phyloP scores from a whole-genome alignment of 2,113 vertebrate genomes.

The Amphilophus citrinellus region DNA sequence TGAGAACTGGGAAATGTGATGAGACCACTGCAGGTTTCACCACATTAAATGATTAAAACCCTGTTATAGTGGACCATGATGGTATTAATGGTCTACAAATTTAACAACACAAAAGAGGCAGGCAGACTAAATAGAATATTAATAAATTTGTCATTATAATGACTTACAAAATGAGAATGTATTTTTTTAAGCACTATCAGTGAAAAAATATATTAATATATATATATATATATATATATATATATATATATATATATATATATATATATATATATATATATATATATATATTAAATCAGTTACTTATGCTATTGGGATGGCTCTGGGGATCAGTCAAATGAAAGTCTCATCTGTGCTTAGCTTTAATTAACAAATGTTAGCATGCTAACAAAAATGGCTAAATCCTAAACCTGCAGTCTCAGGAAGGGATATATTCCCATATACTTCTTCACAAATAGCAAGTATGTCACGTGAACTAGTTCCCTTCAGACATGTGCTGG shows the following conservation, averaged over 20 bases:
- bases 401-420: background rate
- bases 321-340: background rate
- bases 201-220: background rate
- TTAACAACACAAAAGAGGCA: background rate
- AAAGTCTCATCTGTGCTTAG: background rate
- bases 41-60: background rate
- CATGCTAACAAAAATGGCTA: no score
- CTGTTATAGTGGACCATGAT: background rate
- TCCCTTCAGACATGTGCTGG: background rate
- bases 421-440: background rate
- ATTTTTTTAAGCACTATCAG: background rate
- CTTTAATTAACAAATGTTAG: background rate
- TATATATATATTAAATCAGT: background rate
- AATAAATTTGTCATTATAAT: background rate
- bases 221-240: no score
- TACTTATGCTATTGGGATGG: background rate
- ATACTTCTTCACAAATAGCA: background rate
- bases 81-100: background rate
- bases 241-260: no score
- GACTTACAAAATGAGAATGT: background rate
- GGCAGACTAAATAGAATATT: background rate
- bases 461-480: background rate
- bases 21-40: background rate
- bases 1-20: background rate
- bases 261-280: no score